Evolutionary conservation across 2,888 invertebrate genomes (phyloP).

Genomic region (Neoascia interrupta): DNA sequence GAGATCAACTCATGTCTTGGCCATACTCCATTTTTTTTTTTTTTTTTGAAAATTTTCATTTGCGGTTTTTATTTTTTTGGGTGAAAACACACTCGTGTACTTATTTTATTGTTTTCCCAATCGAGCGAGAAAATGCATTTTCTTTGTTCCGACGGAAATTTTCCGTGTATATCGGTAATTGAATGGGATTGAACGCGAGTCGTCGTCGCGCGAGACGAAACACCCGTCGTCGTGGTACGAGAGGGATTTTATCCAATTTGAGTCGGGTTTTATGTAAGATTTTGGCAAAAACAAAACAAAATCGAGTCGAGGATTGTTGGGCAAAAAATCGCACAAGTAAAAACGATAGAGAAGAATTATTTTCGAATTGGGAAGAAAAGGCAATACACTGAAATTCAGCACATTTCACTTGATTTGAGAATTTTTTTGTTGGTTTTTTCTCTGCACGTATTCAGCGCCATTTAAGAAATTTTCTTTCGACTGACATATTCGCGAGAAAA

Average conservation of each 20-base stretch:
- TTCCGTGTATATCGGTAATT: conserved; percentile 26
- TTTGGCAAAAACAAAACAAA: conserved; percentile 12
- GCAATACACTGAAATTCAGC: conserved; percentile 61
- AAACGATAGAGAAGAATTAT: conserved; percentile 42
- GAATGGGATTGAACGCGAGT: conserved; percentile 38
- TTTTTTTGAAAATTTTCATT: conserved; percentile 9
- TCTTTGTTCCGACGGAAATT: conserved; percentile 55
- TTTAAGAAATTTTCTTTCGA: conserved; percentile 39
- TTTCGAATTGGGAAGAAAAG: conserved; percentile 43
- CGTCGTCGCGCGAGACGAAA: no score
- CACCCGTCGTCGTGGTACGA: no score
- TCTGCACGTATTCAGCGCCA: conserved; percentile 61
- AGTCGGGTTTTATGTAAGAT: conserved; percentile 47
- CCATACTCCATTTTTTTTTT: conserved; percentile 50
- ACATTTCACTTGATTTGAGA: conserved; percentile 60
- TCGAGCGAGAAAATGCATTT: conserved; percentile 51
- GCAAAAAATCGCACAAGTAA: conserved; percentile 37
- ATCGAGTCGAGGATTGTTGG: no score
- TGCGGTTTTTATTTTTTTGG: conserved; percentile 4
- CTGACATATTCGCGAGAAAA: conserved; percentile 61
- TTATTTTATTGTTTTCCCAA: conserved; percentile 29
- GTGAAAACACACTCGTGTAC: background rate
- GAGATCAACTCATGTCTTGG: conserved; percentile 59
- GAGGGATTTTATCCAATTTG: no score
- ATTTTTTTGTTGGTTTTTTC: conserved; percentile 41